phyloP scores from a whole-genome alignment of 2,113 vertebrate genomes.

The Passerina amoena region DNA sequence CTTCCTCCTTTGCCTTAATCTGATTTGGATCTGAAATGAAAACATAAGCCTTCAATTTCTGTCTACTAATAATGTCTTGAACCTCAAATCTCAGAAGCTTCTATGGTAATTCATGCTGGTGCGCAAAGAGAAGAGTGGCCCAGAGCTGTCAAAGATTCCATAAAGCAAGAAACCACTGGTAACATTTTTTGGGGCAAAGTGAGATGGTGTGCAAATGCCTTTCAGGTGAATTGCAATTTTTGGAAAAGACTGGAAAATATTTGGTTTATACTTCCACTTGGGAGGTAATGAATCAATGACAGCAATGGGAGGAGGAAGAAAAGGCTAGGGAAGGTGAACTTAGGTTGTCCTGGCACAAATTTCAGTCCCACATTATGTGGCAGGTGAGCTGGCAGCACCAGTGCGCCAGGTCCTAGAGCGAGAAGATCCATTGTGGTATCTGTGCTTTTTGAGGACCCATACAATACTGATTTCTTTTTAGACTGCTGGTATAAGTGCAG shows the following conservation, averaged over 20 bases:
- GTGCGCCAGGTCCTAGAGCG: not conserved
- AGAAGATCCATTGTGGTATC: not conserved
- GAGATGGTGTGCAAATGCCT: fast-evolving
- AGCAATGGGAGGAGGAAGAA: not conserved
- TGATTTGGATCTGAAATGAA: not conserved
- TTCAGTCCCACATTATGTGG: not conserved
- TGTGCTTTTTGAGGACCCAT: not conserved
- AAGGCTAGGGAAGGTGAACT: not conserved
- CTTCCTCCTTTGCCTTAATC: not conserved
- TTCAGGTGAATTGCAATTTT: not conserved
- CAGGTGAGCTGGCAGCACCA: not conserved
- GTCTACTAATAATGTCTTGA: not conserved
- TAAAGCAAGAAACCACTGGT: not conserved
- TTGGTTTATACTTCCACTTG: not conserved
- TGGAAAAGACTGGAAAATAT: not conserved
- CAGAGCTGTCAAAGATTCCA: not conserved
- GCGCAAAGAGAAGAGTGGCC: not conserved
- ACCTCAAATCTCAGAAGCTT: not conserved
- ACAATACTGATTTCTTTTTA: not conserved
- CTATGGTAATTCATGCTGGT: not conserved
- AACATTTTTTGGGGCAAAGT: not conserved
- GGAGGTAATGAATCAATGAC: not conserved
- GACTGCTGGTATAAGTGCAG: not conserved
- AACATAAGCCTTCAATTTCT: not conserved
- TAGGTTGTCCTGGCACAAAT: not conserved